Evolutionary conservation across 1,140 invertebrate species (phyloP), one percentile per base, ranked within the genome.

Genomic region (Apocrypta bakeri): DNA sequence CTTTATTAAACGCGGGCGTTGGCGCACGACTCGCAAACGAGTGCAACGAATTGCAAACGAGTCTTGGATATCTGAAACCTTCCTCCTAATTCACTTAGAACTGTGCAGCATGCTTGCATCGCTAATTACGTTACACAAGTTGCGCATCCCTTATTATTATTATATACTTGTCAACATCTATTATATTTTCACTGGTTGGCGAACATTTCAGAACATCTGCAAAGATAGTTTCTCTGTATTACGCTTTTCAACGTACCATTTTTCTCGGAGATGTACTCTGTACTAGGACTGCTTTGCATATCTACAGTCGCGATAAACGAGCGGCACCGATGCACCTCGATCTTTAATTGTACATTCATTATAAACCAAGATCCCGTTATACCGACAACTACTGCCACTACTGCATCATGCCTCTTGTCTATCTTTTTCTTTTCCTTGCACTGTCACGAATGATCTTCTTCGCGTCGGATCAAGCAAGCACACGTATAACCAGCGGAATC

Each of bases 301-400:
- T 90, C 87, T 88, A n/a, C n/a, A 83, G 40, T 69, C 69, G 82
- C 88, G 88, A 87, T 89, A 89, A 89, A 80, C 81, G 79, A 21
- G 24, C 64, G 74, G 81, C 81, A 74, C 71, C 85, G 85, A 87
- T 86, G 86, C 83, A 84, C 82, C 80, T 83, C 84, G 85, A 90
- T 89, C 87, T 88, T 90, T 90, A 88, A 89, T 90, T 89, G 87
- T 85, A 82, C 85, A 87, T 89, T 88, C 86, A 89, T 89, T 90
- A 90, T 89, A 42, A 42, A 12, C 12, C 6, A 11, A 7, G 85
- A 86, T 83, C 25, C 71, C 82, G 82, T 84, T 48, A 17, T 56
- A 17, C 48, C 48, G 48, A n/a, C 17, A 21, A 6, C 69, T 14
- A 61, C 66, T 31, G 79, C 83, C 82, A 82, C 82, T 84, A 85